Evolutionary conservation across 1,140 invertebrate genomes (phyloP), one percentile per base, ranked within the genome.

Genomic region (Conopomorpha cramerella): DNA sequence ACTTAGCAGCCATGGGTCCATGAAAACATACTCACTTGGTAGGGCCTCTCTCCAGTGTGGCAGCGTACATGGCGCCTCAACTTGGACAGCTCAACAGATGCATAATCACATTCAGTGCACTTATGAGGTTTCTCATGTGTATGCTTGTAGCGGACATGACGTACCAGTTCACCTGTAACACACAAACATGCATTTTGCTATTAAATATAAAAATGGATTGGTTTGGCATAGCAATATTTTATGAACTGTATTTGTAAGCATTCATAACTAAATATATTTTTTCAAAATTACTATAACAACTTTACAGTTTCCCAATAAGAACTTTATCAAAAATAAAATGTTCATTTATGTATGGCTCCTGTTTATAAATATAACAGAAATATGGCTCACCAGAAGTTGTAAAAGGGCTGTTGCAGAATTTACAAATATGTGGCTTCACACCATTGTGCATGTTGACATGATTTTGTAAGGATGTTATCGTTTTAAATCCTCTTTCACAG

Each of bases 381-480:
- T n/a, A n/a, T n/a, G 12, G 55, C 54, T 65, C 64, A 89, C 89
- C 89, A 34, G 93, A 96, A 2, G 96, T 98, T 1, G 95, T 98
- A 63, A 98, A 98, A 8, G 91, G 88, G 45, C 90, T 89, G 7
- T 93, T 90, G 74, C 96, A 98, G 58, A 83, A 90, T 76, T 95
- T 95, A 78, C 96, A 99, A 26, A 89, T 84, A 73, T 98, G 94
- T 0, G 96, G 96, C 57, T 96, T 93, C 4, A 91, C 91, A 25
- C 95, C 95, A 16, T 95, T 96, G 65, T 99, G 96, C 39, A 94
- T 98, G 66, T 98, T 98, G 1, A 96, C 87, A 70, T 98, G 95
- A 67, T 98, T 99, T 50, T 96, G 90, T 15, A 98, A 74, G 0
- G 94, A 95, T 1, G 93, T 92, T 12, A 92, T 62, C 0, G 95